Conservation (phyloP, 1,140 invertebrate genomes). For the Rhynchophorus ferrugineus region DNA sequence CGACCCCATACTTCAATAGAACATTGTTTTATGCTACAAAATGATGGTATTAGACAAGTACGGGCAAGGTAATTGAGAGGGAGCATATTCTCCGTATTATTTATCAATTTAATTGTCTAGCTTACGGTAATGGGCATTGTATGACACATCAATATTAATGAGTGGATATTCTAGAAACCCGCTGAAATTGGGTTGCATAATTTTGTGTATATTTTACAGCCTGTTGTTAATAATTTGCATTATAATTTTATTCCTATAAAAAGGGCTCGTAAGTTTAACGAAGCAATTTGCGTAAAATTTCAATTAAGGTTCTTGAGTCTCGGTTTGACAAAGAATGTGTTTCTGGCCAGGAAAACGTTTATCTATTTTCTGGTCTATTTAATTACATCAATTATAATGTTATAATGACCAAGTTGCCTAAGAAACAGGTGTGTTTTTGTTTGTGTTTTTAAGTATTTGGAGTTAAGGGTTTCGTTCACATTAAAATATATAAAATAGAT, state of each 20-base stretch:
- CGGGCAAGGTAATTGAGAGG: not conserved
- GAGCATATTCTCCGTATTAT: slow-evolving; percentile 6
- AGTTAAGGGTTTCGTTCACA: too few species aligned
- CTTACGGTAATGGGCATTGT: slow-evolving; percentile 9
- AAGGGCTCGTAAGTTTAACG: slow-evolving; percentile 1
- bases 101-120: slow-evolving; percentile 15
- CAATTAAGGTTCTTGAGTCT: slow-evolving; percentile 1
- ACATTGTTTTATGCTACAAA: not conserved
- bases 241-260: slow-evolving; percentile 13
- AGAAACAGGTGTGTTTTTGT: too few species aligned
- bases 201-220: slow-evolving; percentile 10
- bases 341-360: too few species aligned
- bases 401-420: too few species aligned
- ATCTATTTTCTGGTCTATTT: too few species aligned
- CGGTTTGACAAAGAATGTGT: too few species aligned
- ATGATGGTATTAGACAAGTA: not conserved
- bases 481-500: too few species aligned
- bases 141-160: slow-evolving; percentile 13
- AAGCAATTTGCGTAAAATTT: slow-evolving; percentile 5
- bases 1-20: not conserved
- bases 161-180: slow-evolving; percentile 13
- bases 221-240: slow-evolving; percentile 12
- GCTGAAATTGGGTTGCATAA: slow-evolving; percentile 20
- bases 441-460: too few species aligned
- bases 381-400: too few species aligned